These are phyloP conservation scores for Eledona agricola DNA, from an alignment of 2,888 invertebrate species.

Conservation along the genomic window DNA sequence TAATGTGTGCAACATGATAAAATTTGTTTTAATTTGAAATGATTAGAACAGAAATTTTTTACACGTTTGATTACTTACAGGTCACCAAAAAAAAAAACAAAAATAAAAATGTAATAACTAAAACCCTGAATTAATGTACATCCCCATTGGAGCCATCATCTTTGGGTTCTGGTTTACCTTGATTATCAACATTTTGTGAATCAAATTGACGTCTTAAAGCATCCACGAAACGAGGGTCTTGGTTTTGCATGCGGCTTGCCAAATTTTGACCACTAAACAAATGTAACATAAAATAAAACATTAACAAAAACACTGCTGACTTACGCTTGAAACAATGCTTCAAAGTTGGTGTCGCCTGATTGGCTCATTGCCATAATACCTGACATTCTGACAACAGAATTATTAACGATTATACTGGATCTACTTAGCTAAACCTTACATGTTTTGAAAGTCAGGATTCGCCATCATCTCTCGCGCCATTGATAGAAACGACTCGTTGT, in stretches of 20 bases:
- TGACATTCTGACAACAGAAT: constrained; percentile 53
- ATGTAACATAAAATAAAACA: constrained; percentile 16
- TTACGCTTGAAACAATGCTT: constrained; percentile 57
- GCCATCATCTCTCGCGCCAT: constrained; percentile 86
- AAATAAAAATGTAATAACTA: too few relatives aligned
- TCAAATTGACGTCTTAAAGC: constrained; percentile 63
- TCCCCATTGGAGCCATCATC: constrained; percentile 13
- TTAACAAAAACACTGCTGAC: constrained; percentile 29
- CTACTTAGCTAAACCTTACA: constrained; percentile 60
- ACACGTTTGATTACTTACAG: too few relatives aligned
- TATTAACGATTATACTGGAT: background rate
- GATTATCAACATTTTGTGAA: background rate
- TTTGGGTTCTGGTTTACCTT: constrained; percentile 1
- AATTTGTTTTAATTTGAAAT: too few relatives aligned
- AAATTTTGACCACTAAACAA: constrained; percentile 74
- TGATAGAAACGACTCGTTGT: constrained; percentile 82
- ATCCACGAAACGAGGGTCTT: constrained; percentile 85
- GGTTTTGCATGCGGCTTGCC: constrained; percentile 81
- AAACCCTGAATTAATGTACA: background rate
- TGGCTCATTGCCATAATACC: constrained; percentile 55
- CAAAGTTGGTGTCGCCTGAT: constrained; percentile 53
- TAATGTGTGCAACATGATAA: too few relatives aligned
- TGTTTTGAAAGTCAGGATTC: constrained; percentile 84
- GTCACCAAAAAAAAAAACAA: too few relatives aligned
- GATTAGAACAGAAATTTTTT: too few relatives aligned